Evolutionary conservation across 2,888 invertebrate species (phyloP), one percentile per base, ranked within the genome.

Genomic region (Candidula unifasciata): DNA sequence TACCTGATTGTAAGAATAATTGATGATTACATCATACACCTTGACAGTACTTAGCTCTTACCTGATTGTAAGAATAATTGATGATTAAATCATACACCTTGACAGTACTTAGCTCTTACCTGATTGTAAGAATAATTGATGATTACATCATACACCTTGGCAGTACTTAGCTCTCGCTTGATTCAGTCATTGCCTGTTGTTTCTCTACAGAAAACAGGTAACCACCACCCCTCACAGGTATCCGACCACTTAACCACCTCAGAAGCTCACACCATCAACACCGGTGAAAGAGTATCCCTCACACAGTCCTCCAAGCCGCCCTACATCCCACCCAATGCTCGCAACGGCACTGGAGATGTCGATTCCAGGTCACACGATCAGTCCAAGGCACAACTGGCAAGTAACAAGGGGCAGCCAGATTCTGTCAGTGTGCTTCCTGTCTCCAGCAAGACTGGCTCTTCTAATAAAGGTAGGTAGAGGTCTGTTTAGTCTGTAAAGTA

Each of bases 381-480:
- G 18, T 33, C 54, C 10, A 73, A 69, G 18, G 1, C 52, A n/a
- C 81, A 73, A n/a, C 24, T 69, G 3, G 5, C 54, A 24, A 69
- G 30, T 33, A 8, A 13, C 8, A 80, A 69, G 21, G 66, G 44
- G 2, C 30, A 60, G 27, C 44, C 60, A 27, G 73, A 81, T n/a
- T 81, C 81, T 33, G 2, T 73, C 18, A 52, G n/a, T 52, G 73
- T 37, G 1, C 24, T 69, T 10, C 24, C n/a, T 13, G 27, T 81
- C 24, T 60, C 73, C 16, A 60, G 6, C 33, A 57, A 3, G 24
- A n/a, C 60, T 18, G 37, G 73, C 2, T 60, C 66, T 30, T 60
- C 81, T 0, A 81, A 81, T 57, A 81, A 81, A 81, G 81, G 81
- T 81, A 30, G 21, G 54, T n/a, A n/a, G n/a, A n/a, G n/a, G n/a